Percentiles rank a stretch among this genome's conserved stretches.
Evolutionary conservation across 2,113 vertebrate species (phyloP).

Genomic region (Thryonomys swinderianus): DNA sequence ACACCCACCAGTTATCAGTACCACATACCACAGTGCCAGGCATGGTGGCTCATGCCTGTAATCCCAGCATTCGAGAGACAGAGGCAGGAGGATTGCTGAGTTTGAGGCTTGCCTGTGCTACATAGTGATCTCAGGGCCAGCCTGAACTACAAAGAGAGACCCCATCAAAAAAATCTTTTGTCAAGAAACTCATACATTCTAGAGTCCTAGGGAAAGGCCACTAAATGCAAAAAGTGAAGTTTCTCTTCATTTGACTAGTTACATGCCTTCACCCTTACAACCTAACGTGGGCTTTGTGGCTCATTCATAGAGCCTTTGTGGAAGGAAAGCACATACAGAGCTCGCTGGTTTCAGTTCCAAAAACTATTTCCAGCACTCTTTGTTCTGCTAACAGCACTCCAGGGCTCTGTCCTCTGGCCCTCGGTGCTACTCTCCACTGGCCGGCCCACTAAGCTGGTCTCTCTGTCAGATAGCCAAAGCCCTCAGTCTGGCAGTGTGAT

Average conservation of each 20-base stretch:
- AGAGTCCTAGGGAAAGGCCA: not conserved
- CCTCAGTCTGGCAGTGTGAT: not conserved
- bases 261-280: constrained; percentile 62
- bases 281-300: constrained; percentile 79
- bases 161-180: not conserved
- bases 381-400: constrained; percentile 77
- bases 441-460: not conserved
- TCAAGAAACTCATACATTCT: not conserved
- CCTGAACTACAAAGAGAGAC: not conserved
- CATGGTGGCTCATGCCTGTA: no score
- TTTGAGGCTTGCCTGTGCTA: no score
- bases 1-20: no score
- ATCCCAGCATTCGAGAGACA: no score
- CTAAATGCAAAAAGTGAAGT: not conserved
- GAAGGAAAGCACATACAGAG: constrained; percentile 92
- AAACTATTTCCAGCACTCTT: constrained; percentile 93
- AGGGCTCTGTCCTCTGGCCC: not conserved
- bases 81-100: no score
- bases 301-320: constrained; percentile 87
- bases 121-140: no score
- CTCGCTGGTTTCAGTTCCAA: constrained; percentile 98
- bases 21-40: no score
- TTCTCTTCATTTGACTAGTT: not conserved
- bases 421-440: not conserved
- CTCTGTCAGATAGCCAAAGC: not conserved